These are phyloP conservation scores for Myiopsitta monachus DNA, from an alignment of 2,113 vertebrate genomes.

Conservation along the genomic window DNA sequence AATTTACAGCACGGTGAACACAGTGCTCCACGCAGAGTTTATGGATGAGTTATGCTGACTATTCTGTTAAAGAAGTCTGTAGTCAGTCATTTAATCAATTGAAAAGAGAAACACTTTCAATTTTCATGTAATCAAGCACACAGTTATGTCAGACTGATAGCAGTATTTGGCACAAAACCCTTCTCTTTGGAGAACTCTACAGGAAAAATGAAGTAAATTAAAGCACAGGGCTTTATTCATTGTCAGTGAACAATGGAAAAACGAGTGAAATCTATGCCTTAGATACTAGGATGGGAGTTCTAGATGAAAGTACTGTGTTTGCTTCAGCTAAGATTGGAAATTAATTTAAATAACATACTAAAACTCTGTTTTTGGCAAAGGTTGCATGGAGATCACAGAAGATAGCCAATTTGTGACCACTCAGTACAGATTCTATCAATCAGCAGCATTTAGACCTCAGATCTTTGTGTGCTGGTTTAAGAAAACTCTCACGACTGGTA, in stretches of 20 bases:
- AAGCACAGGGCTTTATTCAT: background rate
- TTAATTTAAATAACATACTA: background rate
- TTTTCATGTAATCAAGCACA: slow-evolving; percentile 10
- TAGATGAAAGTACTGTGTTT: background rate
- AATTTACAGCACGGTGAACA: slow-evolving; percentile 9
- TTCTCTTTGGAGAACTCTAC: slow-evolving; percentile 2
- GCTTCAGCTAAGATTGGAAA: background rate
- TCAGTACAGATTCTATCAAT: background rate
- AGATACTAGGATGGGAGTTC: background rate
- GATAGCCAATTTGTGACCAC: background rate
- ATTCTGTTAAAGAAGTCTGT: slow-evolving; percentile 28
- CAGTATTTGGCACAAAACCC: slow-evolving; percentile 1
- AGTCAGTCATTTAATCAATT: slow-evolving; percentile 44
- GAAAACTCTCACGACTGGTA: background rate
- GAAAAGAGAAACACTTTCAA: slow-evolving; percentile 43
- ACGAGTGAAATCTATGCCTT: background rate
- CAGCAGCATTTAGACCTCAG: background rate
- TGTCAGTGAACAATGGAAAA: background rate
- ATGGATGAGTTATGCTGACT: slow-evolving; percentile 17
- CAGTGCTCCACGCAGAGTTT: slow-evolving; percentile 6
- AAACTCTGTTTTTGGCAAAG: background rate
- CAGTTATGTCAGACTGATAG: slow-evolving; percentile 27
- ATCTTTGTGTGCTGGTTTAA: background rate
- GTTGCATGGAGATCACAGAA: background rate
- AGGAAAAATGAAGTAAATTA: background rate